Base-by-base conservation (phyloP, 2,113 vertebrate species). In the Speoplatyrhinus poulsoni region DNA sequence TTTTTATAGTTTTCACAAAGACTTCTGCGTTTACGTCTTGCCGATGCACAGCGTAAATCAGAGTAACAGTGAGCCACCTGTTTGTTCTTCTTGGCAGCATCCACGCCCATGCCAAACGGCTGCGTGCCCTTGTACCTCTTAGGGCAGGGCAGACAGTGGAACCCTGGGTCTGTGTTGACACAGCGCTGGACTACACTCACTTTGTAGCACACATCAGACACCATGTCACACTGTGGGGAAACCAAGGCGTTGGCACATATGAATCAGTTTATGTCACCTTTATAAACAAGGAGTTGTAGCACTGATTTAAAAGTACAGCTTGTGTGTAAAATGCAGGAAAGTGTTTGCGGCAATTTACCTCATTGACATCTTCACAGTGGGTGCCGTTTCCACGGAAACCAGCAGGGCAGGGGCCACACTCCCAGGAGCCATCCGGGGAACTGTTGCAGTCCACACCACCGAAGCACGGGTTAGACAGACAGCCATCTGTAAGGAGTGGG, bases 401-500 rank as follows among this genome's bases (percentile, higher is more conserved):
- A 65, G 72, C 82, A 3, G 97, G 97, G 64, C 97, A 99, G 0
- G 95, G 92, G 10, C 97, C 96, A 11, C 97, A 99, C 9, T 96
- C 95, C 96, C 96, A 99, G 16, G 97, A 98, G 1, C 97, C 97
- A 50, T 98, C 97, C 0, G 96, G 90, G 60, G 95, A 94, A 76
- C 97, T 97, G 90, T 81, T 96, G 86, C 97, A 99, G 48, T 93
- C 89, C 55, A 95, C 94, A 55, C 97, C 97, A 6, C 92, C 95
- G 76, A 98, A 99, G 85, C 97, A 99, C 3, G 97, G 97, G 82
- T 95, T 98, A 69, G 97, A 99, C 69, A 99, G 85, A 87, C 97
- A 99, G 0, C 97, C 97, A 77, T 99, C 97, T 99, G 86, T 12
- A 13, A 73, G 12, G 62, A 10, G 78, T 60, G 74, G 48, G 65